Conservation (phyloP, 1,140 invertebrate species). For the Adoxophyes honmai region DNA sequence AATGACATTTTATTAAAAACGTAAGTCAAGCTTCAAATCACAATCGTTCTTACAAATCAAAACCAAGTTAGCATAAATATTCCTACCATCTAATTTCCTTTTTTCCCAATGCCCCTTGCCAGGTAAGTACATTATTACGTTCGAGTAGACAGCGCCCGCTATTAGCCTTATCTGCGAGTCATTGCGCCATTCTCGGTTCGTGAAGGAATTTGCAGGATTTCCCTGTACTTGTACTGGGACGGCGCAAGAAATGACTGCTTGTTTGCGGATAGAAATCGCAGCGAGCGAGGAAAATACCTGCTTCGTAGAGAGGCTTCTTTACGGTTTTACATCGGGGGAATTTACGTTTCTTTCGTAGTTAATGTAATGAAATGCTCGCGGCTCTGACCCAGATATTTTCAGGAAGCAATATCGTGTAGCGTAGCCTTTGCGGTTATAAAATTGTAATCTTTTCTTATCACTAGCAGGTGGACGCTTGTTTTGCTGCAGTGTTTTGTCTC, state of each 20-base stretch:
- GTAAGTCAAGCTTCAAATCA: too few relatives aligned
- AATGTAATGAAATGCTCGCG: constrained; percentile 1
- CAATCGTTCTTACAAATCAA: too few relatives aligned
- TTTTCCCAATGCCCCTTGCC: too few relatives aligned
- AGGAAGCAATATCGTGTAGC: too few relatives aligned
- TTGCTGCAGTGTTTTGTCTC: too few relatives aligned
- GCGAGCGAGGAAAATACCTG: not conserved
- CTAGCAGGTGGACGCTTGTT: too few relatives aligned
- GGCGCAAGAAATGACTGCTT: constrained; percentile 36
- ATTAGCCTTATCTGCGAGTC: constrained; percentile 37
- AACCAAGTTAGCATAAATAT: too few relatives aligned
- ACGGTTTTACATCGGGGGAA: not conserved
- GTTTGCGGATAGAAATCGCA: constrained; percentile 16
- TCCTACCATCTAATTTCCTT: too few relatives aligned
- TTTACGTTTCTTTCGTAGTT: constrained; percentile 5
- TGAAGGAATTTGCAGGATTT: constrained; percentile 48
- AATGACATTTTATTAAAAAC: too few relatives aligned
- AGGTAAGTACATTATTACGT: constrained; percentile 15
- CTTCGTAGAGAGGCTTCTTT: constrained; percentile 8
- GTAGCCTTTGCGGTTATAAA: too few relatives aligned
- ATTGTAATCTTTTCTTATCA: too few relatives aligned
- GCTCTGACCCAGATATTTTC: not conserved
- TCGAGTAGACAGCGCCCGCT: constrained; percentile 10
- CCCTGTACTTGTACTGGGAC: constrained; percentile 22
- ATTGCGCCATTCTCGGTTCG: constrained; percentile 40